Evolutionary conservation across 2,113 vertebrate genomes (phyloP).

Genomic region (Xyliphius kryptos): DNA sequence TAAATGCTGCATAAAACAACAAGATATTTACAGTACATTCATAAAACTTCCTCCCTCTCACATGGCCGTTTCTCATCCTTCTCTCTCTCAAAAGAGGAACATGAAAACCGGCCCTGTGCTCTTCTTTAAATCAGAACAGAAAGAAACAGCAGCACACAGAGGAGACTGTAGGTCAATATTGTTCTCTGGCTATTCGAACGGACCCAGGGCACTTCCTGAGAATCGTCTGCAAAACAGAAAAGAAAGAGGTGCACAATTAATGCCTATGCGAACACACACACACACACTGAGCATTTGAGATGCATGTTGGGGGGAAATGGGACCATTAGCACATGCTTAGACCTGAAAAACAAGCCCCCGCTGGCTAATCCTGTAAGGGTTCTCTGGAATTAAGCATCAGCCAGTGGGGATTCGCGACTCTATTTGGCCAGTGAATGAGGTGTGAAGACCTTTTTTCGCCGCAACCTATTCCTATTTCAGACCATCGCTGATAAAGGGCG

Average conservation of each 20-base stretch:
- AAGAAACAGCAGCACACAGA: constrained; percentile 30
- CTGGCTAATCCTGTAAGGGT: constrained; percentile 35
- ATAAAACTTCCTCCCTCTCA: neutral
- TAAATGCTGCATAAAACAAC: constrained; percentile 22
- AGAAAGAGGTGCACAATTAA: neutral
- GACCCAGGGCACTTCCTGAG: constrained; percentile 48
- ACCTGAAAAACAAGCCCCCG: constrained; percentile 17
- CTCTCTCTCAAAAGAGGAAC: too few relatives aligned
- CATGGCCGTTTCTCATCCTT: too few relatives aligned
- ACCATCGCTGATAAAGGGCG: constrained; percentile 13
- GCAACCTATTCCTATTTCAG: constrained; percentile 18
- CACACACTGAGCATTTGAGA: constrained; percentile 4
- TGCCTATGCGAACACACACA: too few relatives aligned
- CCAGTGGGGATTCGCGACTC: constrained; percentile 36
- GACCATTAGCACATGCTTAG: constrained; percentile 36
- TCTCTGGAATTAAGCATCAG: constrained; percentile 14
- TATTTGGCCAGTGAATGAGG: constrained; percentile 36
- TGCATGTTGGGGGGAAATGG: constrained; percentile 12
- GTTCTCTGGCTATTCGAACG: constrained; percentile 25
- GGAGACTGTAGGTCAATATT: neutral
- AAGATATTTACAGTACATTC: neutral
- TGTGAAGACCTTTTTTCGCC: constrained; percentile 36
- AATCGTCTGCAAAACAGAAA: constrained; percentile 45
- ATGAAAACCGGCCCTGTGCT: neutral
- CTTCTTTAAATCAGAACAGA: constrained; percentile 19